Evolutionary conservation across 2,888 invertebrate species (phyloP), one percentile per base, ranked within the genome.

Genomic region (Cephonodes hylas): DNA sequence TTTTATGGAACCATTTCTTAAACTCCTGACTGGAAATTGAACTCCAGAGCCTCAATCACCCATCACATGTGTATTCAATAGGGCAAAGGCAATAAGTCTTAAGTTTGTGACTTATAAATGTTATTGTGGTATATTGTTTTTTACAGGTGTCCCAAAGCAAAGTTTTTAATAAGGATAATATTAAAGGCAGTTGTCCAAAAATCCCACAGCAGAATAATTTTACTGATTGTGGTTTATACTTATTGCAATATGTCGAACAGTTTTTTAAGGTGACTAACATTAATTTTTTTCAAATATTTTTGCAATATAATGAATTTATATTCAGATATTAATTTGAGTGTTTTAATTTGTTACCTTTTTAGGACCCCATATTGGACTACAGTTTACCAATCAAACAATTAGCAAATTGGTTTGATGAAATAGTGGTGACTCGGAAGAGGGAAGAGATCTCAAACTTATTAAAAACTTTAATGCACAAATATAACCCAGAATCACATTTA

Each of bases 191-290:
- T 69, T 95, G 95, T 77, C 97, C 97, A 0, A 97, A 96, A 91
- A 97, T 98, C 68, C 99, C 99, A n/a, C 98, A 99, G 83, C 99
- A 99, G 89, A 97, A 96, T 70, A 99, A 99, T 93, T 98, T 96
- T 81, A 97, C 97, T 44, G 99, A 99, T 85, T 99, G 99, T 89
- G 99, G 99, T 0, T 93, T 99, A 13, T 99, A 97, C 88, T 93
- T 99, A 64, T 91, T 99, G 61, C 98, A 99, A 84, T 99, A 99
- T 93, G 98, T 98, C 4, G 99, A 99, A 89, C 96, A 96, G 65
- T 99, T 99, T 91, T 98, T 99, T 86, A 94, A 95, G 93, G 97
- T 96, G 64, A 56, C n/a, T 13, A 13, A 42, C 10, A 20, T 8
- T 25, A 13, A 2, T 31, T 1, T 18, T 1, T 8, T 4, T 6